Evolutionary conservation across 92 coral and sea anemone species (phyloP), one percentile per base, ranked within the genome.

Genomic region (Epizoanthus stellaris): DNA sequence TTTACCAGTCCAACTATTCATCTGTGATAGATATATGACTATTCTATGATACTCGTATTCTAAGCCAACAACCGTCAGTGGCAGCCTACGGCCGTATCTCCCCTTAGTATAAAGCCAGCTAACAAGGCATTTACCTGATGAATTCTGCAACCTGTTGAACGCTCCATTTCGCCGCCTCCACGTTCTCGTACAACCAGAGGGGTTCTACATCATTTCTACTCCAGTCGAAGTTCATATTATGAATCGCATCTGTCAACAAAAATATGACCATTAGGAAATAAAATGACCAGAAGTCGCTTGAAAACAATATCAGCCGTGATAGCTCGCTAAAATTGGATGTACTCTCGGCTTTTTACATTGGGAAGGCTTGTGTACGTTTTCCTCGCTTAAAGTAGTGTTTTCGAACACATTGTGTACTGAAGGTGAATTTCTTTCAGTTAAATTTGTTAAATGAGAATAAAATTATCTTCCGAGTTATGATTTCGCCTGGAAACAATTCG

Each of bases 131-230:
- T 87, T 85, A 96, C 98, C 97, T 92, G 13, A 96, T 93, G 66
- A 95, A 96, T 64, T 88, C 91, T 2, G 97, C 95, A 25, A 96
- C 99, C 70, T 96, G 88, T 65, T 93, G 69, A 0, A 91, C 95
- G 63, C 90, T 86, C 99, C 99, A 96, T 56, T 94, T 96, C 8
- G 99, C 93, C 15, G 98, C 99, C 66, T 93, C 93, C 4, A 96
- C 96, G 91, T 96, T 94, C 75, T 96, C 98, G 80, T 92, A 96
- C 87, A 94, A 85, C 99, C 99, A 96, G 38, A 96, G 82, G 0
- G 98, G 96, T 59, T 96, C 99, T 20, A 94, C 93, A 53, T 94
- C 98, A 49, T 89, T 89, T 16, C 98, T 91, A 10, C 93, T 87
- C 93, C 98, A 94, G 73, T 94, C 98, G 75, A 91, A 94, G 63